phyloP scores from a whole-genome alignment of 2,797 vertebrate genomes.

The Onychomys arenicola region DNA sequence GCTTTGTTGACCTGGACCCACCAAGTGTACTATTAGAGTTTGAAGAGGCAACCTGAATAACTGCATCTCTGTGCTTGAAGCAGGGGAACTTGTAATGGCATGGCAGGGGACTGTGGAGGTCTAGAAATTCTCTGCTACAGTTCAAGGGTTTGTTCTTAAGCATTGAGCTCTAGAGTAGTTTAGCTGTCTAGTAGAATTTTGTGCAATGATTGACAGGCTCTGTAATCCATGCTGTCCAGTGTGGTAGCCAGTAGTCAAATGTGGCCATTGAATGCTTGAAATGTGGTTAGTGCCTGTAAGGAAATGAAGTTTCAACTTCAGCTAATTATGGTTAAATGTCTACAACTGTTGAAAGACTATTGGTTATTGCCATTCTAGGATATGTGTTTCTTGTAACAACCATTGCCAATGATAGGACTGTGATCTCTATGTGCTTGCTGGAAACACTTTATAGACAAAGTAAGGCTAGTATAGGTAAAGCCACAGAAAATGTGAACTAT shows the following conservation, averaged over 20 bases:
- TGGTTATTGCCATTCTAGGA: not conserved
- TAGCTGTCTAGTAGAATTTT: not conserved
- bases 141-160: not conserved
- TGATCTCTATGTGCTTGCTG: not conserved
- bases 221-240: not conserved
- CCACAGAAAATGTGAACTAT: not conserved
- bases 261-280: not conserved
- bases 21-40: not conserved
- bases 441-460: not conserved
- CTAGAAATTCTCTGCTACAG: not conserved
- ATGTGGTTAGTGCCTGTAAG: not conserved
- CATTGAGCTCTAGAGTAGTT: not conserved
- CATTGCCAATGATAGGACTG: not conserved
- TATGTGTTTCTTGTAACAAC: not conserved
- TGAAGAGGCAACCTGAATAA: not conserved
- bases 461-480: slow-evolving; percentile 1
- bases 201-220: not conserved
- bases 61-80: not conserved
- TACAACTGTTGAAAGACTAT: not conserved
- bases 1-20: not conserved
- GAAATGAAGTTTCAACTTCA: slow-evolving; percentile 21
- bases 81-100: not conserved
- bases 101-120: not conserved
- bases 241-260: not conserved
- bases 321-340: slow-evolving; percentile 15